Evolutionary conservation across 37 sponge, comb jelly and placozoan species (phyloP), one percentile per base, ranked within the genome.

Genomic region (Crambe crambe): DNA sequence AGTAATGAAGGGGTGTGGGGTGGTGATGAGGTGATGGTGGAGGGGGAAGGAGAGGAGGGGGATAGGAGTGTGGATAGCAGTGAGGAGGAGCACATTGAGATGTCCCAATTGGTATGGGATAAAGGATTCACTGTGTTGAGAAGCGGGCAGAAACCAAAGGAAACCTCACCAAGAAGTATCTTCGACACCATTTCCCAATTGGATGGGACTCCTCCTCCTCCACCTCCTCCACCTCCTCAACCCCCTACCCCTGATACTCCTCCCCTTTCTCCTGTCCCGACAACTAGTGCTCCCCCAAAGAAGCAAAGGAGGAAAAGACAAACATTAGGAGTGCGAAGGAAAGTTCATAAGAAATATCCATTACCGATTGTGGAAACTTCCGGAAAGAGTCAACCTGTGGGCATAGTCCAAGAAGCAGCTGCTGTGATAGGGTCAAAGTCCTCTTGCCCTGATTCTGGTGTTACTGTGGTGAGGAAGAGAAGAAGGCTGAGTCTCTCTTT

Each of bases 401-500:
- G n/a, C 25, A 37, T 26, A 76, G 39, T 32, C 12, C 6, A 12
- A 47, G 10, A 34, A 39, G 61, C 40, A 21, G 39, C 74, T 27
- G 41, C 21, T 61, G 63, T 59, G 1, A 1, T 62, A 58, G 69
- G 38, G 12, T 4, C 20, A 6, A 31, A 68, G 39, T 18, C 36
- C 38, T n/a, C n/a, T n/a, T n/a, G n/a, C n/a, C n/a, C n/a, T n/a
- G n/a, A n/a, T n/a, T n/a, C n/a, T n/a, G 8, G 34, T 20, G 5
- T 26, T 51, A 56, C 57, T 5, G 31, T 32, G 20, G 31, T 32
- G 20, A 31, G 30, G 25, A 29, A 73, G 57, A 73, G 36, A 51
- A 56, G 36, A 2, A 71, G 72, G 21, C 72, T 25, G 2, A 71
- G 72, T 71, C 72, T 71, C 5, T 71, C 72, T 25, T 57, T 56